Base-by-base conservation (phyloP, 2,113 vertebrate genomes). In the Rhinoderma darwinii region DNA sequence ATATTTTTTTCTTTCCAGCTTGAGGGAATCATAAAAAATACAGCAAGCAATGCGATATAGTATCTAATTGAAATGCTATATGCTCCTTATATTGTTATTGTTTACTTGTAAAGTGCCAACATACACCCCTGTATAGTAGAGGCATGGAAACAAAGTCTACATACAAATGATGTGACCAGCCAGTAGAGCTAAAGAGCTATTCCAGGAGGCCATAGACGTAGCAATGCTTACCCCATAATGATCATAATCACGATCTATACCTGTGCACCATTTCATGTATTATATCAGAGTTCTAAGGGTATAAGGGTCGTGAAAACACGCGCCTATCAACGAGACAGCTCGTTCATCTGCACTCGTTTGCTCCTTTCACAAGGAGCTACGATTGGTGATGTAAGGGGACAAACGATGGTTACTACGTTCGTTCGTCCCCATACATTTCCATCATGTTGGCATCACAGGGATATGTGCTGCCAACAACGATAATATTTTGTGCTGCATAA, bases 1-100 rank as follows among this genome's bases (percentile, higher is more conserved):
- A 54, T 78, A 54, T 51, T 37, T 78, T 78, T 50, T 51, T 15
- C 59, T 27, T 17, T 35, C 18, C 5, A 14, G 54, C 12, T 61
- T 59, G 11, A 43, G 54, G 17, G 54, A 25, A 80, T 25, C 35
- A 41, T 80, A 39, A 80, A 51, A 61, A 61, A 80, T 80, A 80
- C 77, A 59, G 51, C 41, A 59, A 9, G 3, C 12, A 41, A 59
- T 80, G 54, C n/a, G 7, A 20, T 50, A 50, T 50, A 27, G 30
- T 10, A 32, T 50, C 18, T 17, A 2, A 77, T 77, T 50, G 25
- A 77, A 77, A 50, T 27, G n/a, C 47, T 47, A 18, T 43, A 75
- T 37, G 41, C 17, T 27, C 22, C 25, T 27, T 44, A 27, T 5
- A 75, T 0, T 30, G 41, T 75, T 47, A 47, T 30, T 77, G n/a